Evolutionary conservation across 2,888 invertebrate species (phyloP), one percentile per base, ranked within the genome.

Genomic region (Pristionchus fissidentatus): DNA sequence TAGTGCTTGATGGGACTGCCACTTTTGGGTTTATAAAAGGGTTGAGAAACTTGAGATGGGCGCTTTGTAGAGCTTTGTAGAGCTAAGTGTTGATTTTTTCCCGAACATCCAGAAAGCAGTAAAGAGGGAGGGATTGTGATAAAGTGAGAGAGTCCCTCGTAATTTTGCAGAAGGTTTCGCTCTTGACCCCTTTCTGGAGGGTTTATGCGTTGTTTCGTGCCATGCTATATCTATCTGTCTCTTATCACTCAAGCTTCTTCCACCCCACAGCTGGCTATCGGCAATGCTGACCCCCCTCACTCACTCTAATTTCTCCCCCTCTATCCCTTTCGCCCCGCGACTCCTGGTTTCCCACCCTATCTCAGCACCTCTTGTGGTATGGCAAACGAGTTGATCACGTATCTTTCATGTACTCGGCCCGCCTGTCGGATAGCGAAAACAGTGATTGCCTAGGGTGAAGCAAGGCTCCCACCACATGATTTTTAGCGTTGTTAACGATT

Each of bases 371-470:
- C n/a, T n/a, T n/a, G n/a, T n/a, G n/a, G 49, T 41, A 75, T 75
- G 75, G 41, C 75, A 75, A 75, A 46, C 46, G 49, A n/a, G 49
- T 46, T 75, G 49, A 49, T 52, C 75, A 75, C 49, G 29, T 41
- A 38, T 35, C 38, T 41, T 70, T 70, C 22, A 4, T 70, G 22
- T 41, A 26, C 66, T 22, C 38, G 15, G 19, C 70, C 43, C 70
- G 22, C 19, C 22, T 15, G 3, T 38, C 22, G 38, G 70, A 70
- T 70, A 70, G 70, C 43, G 70, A 70, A 70, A 70, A 70, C 70
- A 66, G 66, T 22, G 66, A 41, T n/a, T n/a, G n/a, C n/a, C n/a
- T 70, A 70, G 10, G 43, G 43, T 38, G 26, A 70, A 70, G 70
- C 70, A 70, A 70, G 70, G 70, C 7, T 41, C 41, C 70, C 70